phyloP scores from a whole-genome alignment of 1,140 invertebrate species.

The Bilobella aurantiaca region DNA sequence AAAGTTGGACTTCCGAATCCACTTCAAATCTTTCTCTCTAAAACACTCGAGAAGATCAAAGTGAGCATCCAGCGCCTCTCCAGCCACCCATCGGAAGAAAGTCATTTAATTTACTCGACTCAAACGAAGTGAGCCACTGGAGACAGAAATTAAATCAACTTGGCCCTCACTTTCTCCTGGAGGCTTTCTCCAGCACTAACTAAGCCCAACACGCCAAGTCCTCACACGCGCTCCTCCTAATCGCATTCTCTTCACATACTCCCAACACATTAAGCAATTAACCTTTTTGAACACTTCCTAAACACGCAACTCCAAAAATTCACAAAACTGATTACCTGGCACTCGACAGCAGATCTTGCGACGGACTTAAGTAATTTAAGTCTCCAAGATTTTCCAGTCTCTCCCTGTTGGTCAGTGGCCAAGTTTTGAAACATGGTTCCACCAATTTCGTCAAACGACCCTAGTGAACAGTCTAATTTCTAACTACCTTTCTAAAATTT shows the following conservation, averaged over 20 bases:
- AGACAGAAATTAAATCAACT: constrained; percentile 1
- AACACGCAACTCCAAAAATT: too few species aligned
- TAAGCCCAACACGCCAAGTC: not conserved
- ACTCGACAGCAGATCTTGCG: too few species aligned
- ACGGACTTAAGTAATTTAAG: too few species aligned
- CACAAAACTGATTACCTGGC: too few species aligned
- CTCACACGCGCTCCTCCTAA: not conserved
- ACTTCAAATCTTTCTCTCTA: not conserved
- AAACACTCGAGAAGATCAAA: not conserved
- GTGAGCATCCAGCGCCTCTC: not conserved
- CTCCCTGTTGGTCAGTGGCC: too few species aligned
- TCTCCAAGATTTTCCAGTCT: too few species aligned
- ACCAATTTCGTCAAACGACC: too few species aligned
- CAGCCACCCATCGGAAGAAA: not conserved
- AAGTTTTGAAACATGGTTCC: too few species aligned
- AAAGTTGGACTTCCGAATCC: not conserved
- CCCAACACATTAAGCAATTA: not conserved
- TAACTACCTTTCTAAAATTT: too few species aligned
- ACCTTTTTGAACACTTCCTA: not conserved
- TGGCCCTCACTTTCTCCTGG: not conserved
- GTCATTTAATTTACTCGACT: not conserved
- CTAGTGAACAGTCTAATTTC: too few species aligned
- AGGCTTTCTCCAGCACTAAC: not conserved
- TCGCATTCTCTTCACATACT: not conserved
- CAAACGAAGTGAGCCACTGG: not conserved